Conservation (phyloP, 92 coral and sea anemone species). For the Zoanthus sansibaricus region DNA sequence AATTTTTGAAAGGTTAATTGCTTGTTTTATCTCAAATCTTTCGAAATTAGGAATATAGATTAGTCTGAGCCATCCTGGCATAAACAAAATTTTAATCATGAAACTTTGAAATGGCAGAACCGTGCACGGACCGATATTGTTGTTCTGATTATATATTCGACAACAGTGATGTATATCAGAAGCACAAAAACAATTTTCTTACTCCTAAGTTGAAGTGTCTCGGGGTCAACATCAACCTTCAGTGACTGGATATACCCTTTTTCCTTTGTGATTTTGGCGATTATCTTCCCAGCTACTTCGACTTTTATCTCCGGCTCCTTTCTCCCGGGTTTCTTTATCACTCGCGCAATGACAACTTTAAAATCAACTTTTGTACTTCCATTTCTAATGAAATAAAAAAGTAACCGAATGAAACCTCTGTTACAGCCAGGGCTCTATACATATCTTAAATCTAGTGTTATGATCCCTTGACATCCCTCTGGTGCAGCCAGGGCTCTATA, state of each 20-base stretch:
- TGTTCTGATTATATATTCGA: too few relatives aligned
- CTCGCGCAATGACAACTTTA: conserved; percentile 37
- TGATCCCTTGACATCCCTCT: too few relatives aligned
- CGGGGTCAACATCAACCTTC: conserved; percentile 19
- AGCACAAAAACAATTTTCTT: not conserved
- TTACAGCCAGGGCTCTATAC: not conserved
- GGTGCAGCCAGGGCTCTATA: too few relatives aligned
- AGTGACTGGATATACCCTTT: conserved; percentile 10
- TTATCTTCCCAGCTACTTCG: conserved; percentile 32
- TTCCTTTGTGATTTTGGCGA: not conserved
- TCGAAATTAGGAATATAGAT: too few relatives aligned
- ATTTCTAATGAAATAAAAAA: not conserved
- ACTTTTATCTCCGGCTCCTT: conserved; percentile 31
- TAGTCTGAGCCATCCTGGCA: too few relatives aligned
- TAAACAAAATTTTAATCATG: too few relatives aligned
- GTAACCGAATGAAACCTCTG: not conserved
- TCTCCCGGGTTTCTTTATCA: conserved; percentile 23
- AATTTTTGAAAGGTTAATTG: too few relatives aligned
- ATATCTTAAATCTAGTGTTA: too few relatives aligned
- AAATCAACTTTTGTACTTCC: conserved; percentile 46
- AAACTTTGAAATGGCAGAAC: too few relatives aligned
- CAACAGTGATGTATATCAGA: too few relatives aligned
- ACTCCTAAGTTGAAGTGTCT: conserved; percentile 8
- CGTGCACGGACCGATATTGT: too few relatives aligned
- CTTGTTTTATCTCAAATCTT: too few relatives aligned